These are phyloP conservation scores for Danio jaintianensis DNA, from an alignment of 2,797 vertebrate genomes.

Conservation along the genomic window DNA sequence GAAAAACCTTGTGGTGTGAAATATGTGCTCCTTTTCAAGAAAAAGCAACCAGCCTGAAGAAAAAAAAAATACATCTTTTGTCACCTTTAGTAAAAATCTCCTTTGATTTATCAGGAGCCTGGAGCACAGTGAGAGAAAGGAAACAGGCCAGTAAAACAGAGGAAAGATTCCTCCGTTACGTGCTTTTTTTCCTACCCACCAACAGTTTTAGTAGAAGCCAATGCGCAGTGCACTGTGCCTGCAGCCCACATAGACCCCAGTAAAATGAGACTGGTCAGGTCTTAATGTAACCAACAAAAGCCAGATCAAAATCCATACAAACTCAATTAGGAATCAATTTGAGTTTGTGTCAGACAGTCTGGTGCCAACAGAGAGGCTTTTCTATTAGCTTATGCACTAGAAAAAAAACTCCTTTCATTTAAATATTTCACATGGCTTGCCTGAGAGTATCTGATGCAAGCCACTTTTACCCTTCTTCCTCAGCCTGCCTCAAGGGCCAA, in stretches of 20 bases:
- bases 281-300: constrained; percentile 87
- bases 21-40: constrained; percentile 24
- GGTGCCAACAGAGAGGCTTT: constrained; percentile 89
- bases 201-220: constrained; percentile 68
- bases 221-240: constrained; percentile 74
- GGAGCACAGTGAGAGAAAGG: constrained; percentile 41
- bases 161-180: constrained; percentile 48
- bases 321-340: constrained; percentile 89
- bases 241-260: constrained; percentile 80
- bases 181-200: constrained; percentile 8
- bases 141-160: constrained; percentile 48
- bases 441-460: constrained; percentile 66
- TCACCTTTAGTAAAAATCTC: constrained; percentile 50
- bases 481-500: constrained; percentile 61
- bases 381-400: constrained; percentile 88
- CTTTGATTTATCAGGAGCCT: constrained; percentile 47
- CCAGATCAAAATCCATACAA: constrained; percentile 87
- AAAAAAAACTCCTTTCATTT: constrained; percentile 87
- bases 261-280: constrained; percentile 85
- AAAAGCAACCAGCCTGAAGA: constrained; percentile 38
- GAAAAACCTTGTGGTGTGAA: constrained; percentile 31
- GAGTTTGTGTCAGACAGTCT: constrained; percentile 89
- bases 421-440: constrained; percentile 85
- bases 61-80: constrained; percentile 44
- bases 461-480: constrained; percentile 58